Base-by-base conservation (phyloP, 2,888 invertebrate species). In the Thelaira solivaga region DNA sequence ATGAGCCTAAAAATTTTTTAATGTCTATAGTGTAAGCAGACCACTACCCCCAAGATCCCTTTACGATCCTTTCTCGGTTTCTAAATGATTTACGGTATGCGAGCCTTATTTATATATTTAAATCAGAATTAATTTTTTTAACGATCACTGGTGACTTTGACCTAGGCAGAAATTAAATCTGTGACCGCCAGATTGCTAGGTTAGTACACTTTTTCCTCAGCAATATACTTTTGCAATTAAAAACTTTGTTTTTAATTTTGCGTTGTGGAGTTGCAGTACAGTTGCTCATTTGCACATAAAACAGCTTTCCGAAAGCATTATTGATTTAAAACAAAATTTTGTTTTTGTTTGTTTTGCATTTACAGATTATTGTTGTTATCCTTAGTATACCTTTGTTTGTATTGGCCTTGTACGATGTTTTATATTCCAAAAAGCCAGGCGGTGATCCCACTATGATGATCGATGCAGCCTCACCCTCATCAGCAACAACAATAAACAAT, bases 401-500 rank as follows among this genome's bases (percentile, higher is more conserved):
- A 80, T 92, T 94, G 90, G 92, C 95, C 3, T 87, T 96, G 64
- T 96, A 96, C 89, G 96, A 96, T 89, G 92, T 95, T 82, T 90
- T 96, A 84, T 95, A 93, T 87, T 92, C 95, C 13, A 91, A 94
- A 81, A 91, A 93, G 76, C 90, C 90, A 24, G 95, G 95, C 6
- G 96, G 96, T 11, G 96, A 96, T 89, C 96, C 96, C 0, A 96
- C 96, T 41, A 89, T 90, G 82, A 89, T 90, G 71, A 87, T 91
- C 78, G 91, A 92, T 81, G 85, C 85, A 34, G 88, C 91, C 26
- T 90, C 90, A 31, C 90, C 90, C 2, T 89, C 91, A 2, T 92
- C 92, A 74, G 92, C 93, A 20, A 93, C 94, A 43, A 95, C 96
- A 36, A 95, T 94, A 86, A 95, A 95, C 84, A 96, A 96, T 90